These are phyloP conservation scores for Trichechus manatus DNA, from an alignment of 2,113 vertebrate genomes.

Conservation along the genomic window DNA sequence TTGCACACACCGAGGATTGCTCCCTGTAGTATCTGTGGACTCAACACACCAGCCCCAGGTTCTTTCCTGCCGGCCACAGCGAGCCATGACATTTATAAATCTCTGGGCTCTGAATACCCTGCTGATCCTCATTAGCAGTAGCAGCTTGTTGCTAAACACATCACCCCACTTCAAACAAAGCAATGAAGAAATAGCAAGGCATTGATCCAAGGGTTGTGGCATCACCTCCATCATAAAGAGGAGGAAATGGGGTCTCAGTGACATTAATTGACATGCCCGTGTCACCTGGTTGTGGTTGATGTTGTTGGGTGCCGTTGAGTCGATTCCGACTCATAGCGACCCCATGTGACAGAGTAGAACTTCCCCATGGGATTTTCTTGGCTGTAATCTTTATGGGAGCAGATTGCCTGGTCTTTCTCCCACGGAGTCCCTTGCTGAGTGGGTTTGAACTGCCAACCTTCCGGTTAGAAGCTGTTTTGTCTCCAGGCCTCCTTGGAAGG, in stretches of 20 bases:
- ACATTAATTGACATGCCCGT: fast-evolving
- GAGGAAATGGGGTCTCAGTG: neutral
- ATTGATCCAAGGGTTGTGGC: fast-evolving
- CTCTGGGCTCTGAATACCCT: slow-evolving; percentile 60
- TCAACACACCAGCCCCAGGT: neutral
- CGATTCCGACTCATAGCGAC: neutral
- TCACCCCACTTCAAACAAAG: neutral
- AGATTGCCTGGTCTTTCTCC: no score
- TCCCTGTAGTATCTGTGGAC: neutral
- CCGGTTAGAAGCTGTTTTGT: no score
- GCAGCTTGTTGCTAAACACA: slow-evolving; percentile 39
- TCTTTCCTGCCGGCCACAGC: neutral
- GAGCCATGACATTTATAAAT: slow-evolving; percentile 70
- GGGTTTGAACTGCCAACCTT: no score
- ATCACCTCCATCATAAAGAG: neutral
- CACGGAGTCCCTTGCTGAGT: no score
- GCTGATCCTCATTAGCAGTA: slow-evolving; percentile 31
- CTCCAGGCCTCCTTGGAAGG: no score
- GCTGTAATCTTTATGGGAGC: no score
- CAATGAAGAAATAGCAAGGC: neutral
- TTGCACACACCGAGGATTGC: neutral
- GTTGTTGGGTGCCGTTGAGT: neutral
- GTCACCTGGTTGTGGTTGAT: fast-evolving
- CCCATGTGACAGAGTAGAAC: no score
- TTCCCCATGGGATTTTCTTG: no score